A percentile compares a stretch with the other conserved stretches of the same genome.
Evolutionary conservation across 2,113 vertebrate genomes (phyloP).

Genomic region (Anser cygnoides): DNA sequence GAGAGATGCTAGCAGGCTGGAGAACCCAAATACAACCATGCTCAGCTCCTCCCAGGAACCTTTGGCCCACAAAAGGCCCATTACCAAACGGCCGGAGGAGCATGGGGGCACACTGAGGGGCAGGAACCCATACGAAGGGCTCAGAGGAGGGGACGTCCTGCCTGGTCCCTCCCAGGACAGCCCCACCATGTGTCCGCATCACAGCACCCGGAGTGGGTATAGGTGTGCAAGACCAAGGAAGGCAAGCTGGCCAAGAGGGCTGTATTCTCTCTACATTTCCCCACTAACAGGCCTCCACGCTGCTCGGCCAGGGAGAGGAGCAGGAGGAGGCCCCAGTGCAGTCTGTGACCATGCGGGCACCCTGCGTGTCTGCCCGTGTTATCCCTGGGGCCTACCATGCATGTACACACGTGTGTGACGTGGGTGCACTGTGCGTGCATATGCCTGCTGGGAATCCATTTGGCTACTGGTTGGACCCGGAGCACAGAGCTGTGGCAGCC

Average conservation of each 20-base stretch:
- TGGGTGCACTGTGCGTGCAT: rapidly evolving
- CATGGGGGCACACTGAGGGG: background rate
- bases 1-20: background rate
- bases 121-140: background rate
- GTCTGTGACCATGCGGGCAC: no score
- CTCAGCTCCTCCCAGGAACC: background rate
- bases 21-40: background rate
- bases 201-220: background rate
- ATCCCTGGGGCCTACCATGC: no score
- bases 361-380: no score
- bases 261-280: no score
- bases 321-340: no score
- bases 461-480: rapidly evolving
- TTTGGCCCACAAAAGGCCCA: background rate
- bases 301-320: no score
- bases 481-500: background rate
- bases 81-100: background rate
- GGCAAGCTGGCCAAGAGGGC: no score
- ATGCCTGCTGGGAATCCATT: rapidly evolving
- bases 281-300: no score
- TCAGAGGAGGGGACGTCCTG: background rate
- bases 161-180: background rate
- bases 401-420: no score
- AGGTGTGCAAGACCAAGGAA: no score
- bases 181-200: background rate